Percentiles rank a stretch among this genome's conserved stretches.
Evolutionary conservation across 2,113 vertebrate species (phyloP).

Genomic region (Copsychus sechellarum): DNA sequence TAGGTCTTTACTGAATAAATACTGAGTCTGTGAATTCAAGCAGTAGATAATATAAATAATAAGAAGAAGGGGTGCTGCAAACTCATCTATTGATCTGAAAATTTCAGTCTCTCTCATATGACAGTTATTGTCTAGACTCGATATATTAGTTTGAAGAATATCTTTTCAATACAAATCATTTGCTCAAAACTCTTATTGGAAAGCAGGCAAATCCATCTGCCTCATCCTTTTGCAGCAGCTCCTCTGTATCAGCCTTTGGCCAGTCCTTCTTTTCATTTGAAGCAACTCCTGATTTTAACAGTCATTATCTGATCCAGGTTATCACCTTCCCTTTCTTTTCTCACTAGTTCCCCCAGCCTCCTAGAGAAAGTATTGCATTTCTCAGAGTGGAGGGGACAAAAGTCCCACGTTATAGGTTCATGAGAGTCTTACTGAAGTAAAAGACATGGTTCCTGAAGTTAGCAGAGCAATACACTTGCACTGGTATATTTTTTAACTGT

Average conservation of each 20-base stretch:
- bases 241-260: neutral
- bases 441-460: neutral
- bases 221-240: neutral
- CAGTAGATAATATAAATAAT: neutral
- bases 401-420: neutral
- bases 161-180: slow-evolving; percentile 14
- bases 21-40: neutral
- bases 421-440: neutral
- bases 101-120: neutral
- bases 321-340: neutral
- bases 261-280: neutral
- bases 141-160: slow-evolving; percentile 5
- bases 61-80: neutral
- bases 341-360: neutral
- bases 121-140: neutral
- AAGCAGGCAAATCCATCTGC: neutral
- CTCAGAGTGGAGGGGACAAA: neutral
- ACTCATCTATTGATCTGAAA: slow-evolving; percentile 4
- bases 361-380: neutral
- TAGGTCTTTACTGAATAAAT: neutral
- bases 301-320: neutral
- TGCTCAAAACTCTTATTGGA: neutral
- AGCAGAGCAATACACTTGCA: neutral
- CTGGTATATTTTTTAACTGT: neutral
- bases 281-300: neutral